Evolutionary conservation across 2,797 vertebrate genomes (phyloP).

Genomic region (Calcarius lapponicus): DNA sequence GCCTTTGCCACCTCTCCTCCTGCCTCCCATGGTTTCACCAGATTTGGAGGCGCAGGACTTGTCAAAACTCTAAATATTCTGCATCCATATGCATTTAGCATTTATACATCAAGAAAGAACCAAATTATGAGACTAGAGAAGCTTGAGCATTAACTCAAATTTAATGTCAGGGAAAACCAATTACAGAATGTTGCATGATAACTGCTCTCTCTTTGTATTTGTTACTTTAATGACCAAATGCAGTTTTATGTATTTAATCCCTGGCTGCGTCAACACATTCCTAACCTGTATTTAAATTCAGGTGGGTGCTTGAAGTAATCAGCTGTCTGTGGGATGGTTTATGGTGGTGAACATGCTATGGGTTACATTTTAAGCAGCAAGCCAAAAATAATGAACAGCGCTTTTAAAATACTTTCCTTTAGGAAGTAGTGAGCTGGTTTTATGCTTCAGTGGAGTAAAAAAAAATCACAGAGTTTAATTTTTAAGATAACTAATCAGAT

Average conservation of each 20-base stretch:
- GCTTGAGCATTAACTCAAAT: neutral
- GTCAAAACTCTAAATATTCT: neutral
- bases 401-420: neutral
- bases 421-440: neutral
- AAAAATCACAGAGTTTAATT: neutral
- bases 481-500: neutral
- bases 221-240: neutral
- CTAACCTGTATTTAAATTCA: neutral
- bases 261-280: neutral
- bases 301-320: neutral
- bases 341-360: neutral
- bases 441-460: neutral
- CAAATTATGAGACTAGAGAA: neutral
- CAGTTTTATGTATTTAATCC: neutral
- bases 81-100: neutral
- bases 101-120: neutral
- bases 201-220: neutral
- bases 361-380: neutral
- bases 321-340: neutral
- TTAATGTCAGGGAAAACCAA: neutral
- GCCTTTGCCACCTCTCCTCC: neutral
- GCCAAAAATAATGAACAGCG: neutral
- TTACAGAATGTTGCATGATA: neutral
- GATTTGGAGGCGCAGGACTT: neutral
- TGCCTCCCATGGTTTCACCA: neutral